Evolutionary conservation across 2,888 invertebrate genomes (phyloP), one percentile per base, ranked within the genome.

Genomic region (Pheosia gnoma): DNA sequence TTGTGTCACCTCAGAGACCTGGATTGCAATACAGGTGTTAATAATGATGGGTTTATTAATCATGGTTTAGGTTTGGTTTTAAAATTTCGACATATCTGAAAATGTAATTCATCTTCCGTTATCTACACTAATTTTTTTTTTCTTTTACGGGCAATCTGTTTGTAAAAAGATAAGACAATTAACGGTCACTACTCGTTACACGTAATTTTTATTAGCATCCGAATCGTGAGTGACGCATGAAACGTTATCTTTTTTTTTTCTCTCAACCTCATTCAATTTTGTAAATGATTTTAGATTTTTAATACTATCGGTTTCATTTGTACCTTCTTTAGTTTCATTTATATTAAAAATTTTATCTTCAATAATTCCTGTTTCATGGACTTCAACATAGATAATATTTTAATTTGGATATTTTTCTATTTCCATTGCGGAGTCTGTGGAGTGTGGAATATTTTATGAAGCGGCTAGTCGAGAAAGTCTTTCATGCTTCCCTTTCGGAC

Each of bases 401-500:
- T 13, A 5, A 13, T 6, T 6, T 25, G 8, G 11, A 7, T 51
- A 25, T 51, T 7, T 4, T 13, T 51, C 25, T 9, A 25, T 51
- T n/a, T 51, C 6, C 51, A n/a, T n/a, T 49, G 49, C n/a, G 47
- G 5, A 25, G 25, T 47, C 47, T 47, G 51, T 51, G 54, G 39
- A 6, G 5, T 10, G 37, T 63, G 84, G 78, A 82, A 86, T 86
- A 82, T 83, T 85, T 84, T 61, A 86, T 25, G 25, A 74, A 72
- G 70, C 71, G 82, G 84, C 79, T 82, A 82, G 78, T 80, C 76
- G 68, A 70, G 70, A 74, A 60, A 68, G 71, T 81, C 82, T 81
- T 85, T 82, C 83, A 83, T 79, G 72, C 73, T 74, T 76, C 84
- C 84, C 84, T 83, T 80, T 86, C 82, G 90, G 92, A 88, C 91